Evolutionary conservation across 2,888 invertebrate species (phyloP).

Genomic region (Dryocosmus kuriphilus): DNA sequence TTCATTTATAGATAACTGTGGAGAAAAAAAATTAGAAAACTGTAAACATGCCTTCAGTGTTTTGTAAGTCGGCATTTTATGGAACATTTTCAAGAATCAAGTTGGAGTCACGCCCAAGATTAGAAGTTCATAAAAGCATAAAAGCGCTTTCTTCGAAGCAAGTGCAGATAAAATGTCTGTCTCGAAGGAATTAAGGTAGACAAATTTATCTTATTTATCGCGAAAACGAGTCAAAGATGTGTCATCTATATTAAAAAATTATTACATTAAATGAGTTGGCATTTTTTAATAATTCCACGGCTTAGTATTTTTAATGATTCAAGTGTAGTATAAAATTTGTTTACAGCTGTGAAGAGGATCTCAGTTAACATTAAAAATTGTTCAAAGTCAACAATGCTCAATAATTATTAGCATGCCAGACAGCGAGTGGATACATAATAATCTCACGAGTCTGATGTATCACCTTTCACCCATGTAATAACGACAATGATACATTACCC

Average conservation of each 20-base stretch:
- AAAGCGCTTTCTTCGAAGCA: not conserved
- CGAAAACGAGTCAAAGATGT: not conserved
- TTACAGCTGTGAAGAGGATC: not conserved
- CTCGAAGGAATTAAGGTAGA: not conserved
- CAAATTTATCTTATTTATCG: conserved; percentile 4
- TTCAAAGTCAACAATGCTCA: not conserved
- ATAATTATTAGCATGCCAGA: not conserved
- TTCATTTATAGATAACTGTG: no score
- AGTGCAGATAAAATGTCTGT: not conserved
- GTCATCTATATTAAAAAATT: no score
- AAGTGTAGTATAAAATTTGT: not conserved
- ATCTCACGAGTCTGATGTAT: not conserved
- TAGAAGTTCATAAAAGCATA: conserved; percentile 19
- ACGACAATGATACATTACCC: not conserved
- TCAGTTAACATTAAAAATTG: not conserved
- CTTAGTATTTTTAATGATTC: no score
- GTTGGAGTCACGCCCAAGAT: not conserved
- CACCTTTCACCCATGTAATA: not conserved
- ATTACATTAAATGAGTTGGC: no score
- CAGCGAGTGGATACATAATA: not conserved
- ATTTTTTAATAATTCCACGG: no score
- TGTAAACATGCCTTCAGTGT: not conserved
- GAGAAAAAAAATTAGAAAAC: not conserved
- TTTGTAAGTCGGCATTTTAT: not conserved
- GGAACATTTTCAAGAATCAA: conserved; percentile 1